Percentiles rank a stretch among this genome's conserved stretches.
These are phyloP conservation scores for Acanthosoma haemorrhoidale DNA, from an alignment of 2,888 invertebrate species.

Conservation along the genomic window DNA sequence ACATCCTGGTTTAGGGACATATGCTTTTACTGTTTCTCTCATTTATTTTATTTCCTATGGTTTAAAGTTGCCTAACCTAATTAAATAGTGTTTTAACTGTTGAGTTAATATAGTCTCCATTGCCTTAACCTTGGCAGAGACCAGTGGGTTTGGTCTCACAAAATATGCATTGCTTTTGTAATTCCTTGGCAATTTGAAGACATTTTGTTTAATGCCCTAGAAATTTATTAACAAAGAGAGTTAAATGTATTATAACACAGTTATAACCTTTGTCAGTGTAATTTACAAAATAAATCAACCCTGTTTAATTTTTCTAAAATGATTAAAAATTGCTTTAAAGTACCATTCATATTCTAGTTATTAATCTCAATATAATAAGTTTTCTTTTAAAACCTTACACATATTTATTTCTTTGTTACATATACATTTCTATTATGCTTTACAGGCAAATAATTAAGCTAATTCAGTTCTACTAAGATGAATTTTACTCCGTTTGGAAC, in stretches of 20 bases:
- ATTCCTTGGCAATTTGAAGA: not conserved
- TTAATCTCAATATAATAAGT: too few relatives aligned
- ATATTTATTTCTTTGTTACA: too few relatives aligned
- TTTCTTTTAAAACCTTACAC: too few relatives aligned
- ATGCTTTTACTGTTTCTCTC: conserved; percentile 18
- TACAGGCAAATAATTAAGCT: conserved; percentile 25
- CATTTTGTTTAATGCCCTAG: not conserved
- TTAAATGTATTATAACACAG: too few relatives aligned
- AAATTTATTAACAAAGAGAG: too few relatives aligned
- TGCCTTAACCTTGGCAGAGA: conserved; percentile 34
- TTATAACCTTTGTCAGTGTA: too few relatives aligned
- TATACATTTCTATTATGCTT: conserved; percentile 17
- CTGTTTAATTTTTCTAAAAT: too few relatives aligned
- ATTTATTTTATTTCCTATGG: conserved; percentile 2
- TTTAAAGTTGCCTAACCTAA: conserved; percentile 21
- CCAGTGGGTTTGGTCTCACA: conserved; percentile 32
- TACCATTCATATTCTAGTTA: too few relatives aligned
- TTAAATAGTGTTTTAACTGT: conserved; percentile 13
- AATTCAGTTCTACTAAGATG: conserved; percentile 51
- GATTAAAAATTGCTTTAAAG: too few relatives aligned
- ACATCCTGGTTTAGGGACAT: conserved; percentile 34
- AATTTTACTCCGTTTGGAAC: conserved; percentile 69
- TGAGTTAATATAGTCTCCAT: conserved; percentile 30
- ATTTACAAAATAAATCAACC: too few relatives aligned
- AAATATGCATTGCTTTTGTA: conserved; percentile 14